These are phyloP conservation scores for Lerista edwardsae DNA, from an alignment of 2,797 vertebrate species.

Conservation along the genomic window DNA sequence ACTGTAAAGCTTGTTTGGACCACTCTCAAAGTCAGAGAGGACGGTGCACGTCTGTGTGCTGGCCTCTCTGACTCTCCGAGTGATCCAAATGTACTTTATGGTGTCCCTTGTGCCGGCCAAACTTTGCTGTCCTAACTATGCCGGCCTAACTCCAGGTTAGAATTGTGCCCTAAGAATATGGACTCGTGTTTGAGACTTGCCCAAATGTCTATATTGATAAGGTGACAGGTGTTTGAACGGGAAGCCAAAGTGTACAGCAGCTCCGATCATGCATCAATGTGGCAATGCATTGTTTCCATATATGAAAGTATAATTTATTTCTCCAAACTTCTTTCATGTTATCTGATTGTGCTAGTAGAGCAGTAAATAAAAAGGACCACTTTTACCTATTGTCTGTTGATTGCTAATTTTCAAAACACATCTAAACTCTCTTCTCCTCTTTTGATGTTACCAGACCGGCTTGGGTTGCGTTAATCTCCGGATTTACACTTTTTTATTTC, in stretches of 20 bases:
- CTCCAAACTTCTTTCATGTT: neutral
- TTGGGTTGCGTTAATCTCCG: constrained; percentile 31
- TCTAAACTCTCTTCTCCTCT: neutral
- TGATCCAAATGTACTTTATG: too few relatives aligned
- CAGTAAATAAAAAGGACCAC: constrained; percentile 2
- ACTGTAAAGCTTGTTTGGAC: too few relatives aligned
- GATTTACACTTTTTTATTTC: constrained; percentile 32
- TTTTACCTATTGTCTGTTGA: neutral
- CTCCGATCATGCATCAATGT: neutral
- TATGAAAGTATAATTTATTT: constrained; percentile 1
- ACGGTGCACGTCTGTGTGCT: too few relatives aligned
- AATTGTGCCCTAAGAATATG: too few relatives aligned
- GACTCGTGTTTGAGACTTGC: neutral
- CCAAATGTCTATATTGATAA: neutral
- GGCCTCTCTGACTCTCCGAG: too few relatives aligned
- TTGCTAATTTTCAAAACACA: constrained; percentile 23
- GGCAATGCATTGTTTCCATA: neutral
- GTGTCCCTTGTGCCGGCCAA: too few relatives aligned
- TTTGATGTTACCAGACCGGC: constrained; percentile 25
- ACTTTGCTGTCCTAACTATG: too few relatives aligned
- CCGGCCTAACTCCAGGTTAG: too few relatives aligned
- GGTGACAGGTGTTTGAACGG: neutral
- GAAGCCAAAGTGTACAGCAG: neutral
- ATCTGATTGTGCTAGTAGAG: constrained; percentile 1
- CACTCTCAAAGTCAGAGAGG: too few relatives aligned